Conservation (phyloP, 2,888 invertebrate species). For the Thymelicus acteon region DNA sequence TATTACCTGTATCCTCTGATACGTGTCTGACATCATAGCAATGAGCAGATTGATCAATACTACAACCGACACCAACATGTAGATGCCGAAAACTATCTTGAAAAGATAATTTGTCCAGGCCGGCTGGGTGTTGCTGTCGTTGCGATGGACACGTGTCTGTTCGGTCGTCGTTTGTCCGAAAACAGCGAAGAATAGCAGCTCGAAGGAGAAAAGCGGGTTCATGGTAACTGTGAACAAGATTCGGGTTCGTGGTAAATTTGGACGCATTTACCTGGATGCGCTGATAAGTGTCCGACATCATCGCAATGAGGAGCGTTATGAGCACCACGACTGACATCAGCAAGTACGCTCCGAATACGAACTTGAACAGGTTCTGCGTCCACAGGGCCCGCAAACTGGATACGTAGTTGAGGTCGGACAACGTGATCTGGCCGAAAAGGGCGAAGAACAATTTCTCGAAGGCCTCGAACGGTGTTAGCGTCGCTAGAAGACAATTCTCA, state of each 20-base stretch:
- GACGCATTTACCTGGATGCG: constrained; percentile 95
- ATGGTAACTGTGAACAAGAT: constrained; percentile 92
- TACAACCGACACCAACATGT: constrained; percentile 99
- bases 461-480: constrained; percentile 95
- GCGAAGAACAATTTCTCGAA: constrained; percentile 99
- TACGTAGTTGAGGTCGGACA: constrained; percentile 92
- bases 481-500: constrained; percentile 87
- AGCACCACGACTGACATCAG: constrained; percentile 99
- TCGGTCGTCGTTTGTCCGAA: constrained; percentile 97
- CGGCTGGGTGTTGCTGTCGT: constrained; percentile 88
- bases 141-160: constrained; percentile 88
- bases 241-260: constrained; percentile 56
- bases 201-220: constrained; percentile 96
- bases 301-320: constrained; percentile 99
- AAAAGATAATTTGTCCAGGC: constrained; percentile 94
- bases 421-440: constrained; percentile 97
- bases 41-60: constrained; percentile 99
- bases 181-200: constrained; percentile 99
- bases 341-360: constrained; percentile 98
- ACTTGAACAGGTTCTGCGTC: constrained; percentile 94
- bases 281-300: constrained; percentile 99
- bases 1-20: constrained; percentile 98
- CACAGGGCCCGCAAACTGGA: constrained; percentile 89
- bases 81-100: constrained; percentile 95
- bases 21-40: constrained; percentile 99